Base-by-base conservation (phyloP, 2,797 vertebrate species). In the Liparis tanakae region DNA sequence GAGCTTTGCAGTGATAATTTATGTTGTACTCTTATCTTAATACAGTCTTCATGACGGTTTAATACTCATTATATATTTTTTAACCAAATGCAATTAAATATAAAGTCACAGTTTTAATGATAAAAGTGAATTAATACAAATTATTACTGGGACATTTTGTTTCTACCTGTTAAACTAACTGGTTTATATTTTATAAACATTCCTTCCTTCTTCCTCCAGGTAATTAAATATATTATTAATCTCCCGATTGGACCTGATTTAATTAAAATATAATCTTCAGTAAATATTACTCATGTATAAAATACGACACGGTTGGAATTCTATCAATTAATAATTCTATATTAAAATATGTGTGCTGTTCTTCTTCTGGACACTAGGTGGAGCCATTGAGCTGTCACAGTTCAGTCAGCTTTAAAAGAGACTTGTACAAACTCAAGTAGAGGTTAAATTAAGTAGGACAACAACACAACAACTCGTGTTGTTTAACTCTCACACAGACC, bases 351-450 rank as follows among this genome's bases (percentile, higher is more conserved):
- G 2, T 10, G 8, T 30, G 58, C 54, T 3, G 6, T n/a, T 70
- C 44, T 37, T 36, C 7, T 13, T 15, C n/a, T 72, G 22, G 46
- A 46, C 87, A 80, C 82, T 67, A 80, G 86, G 51, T 58, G 67
- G 80, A 62, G 82, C 17, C 25, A n/a, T 43, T 62, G 0, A 0
- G 7, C 3, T 46, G 5, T 0, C 10, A 6, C 4, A 46, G 3
- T 1, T 17, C 1, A 18, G 8, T 41, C 5, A 22, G 10, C 30
- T 10, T 36, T 55, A 3, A 34, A n/a, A 46, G 44, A 63, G 25
- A 54, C n/a, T 55, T 0, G 25, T 30, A 30, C 3, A 5, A 6
- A 6, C n/a, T n/a, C n/a, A 62, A 34, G 18, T 2, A n/a, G 2
- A 20, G 39, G 14, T 25, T 25, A 1, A 69, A 68, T 48, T 6